A percentile compares a stretch with the other conserved stretches of the same genome.
These are phyloP conservation scores for Lacerta viridis DNA, from an alignment of 2,797 vertebrate genomes.

Conservation along the genomic window DNA sequence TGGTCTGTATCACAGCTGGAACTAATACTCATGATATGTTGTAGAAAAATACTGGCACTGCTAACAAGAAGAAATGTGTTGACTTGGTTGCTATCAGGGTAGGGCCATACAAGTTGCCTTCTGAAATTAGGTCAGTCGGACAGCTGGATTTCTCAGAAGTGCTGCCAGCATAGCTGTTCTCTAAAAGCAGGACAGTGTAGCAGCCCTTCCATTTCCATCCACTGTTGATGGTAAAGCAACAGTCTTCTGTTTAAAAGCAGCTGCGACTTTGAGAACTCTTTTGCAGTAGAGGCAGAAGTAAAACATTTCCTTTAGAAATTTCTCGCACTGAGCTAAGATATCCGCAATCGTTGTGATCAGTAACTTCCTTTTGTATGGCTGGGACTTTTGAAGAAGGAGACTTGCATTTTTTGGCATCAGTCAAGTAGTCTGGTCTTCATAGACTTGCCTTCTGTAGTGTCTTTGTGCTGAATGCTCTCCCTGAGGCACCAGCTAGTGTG, in stretches of 20 bases:
- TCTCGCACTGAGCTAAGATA: background rate
- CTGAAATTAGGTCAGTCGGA: background rate
- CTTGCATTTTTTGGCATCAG: constrained; percentile 59
- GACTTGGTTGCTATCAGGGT: background rate
- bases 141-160: background rate
- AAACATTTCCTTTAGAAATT: background rate
- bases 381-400: constrained; percentile 52
- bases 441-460: constrained; percentile 60
- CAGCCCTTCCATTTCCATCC: background rate
- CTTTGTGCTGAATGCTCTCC: constrained; percentile 74
- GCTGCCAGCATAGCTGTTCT: constrained; percentile 1
- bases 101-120: background rate
- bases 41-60: background rate
- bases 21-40: background rate
- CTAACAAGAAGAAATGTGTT: background rate
- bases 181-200: background rate
- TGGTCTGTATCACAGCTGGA: background rate
- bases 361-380: constrained; percentile 56
- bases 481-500: constrained; percentile 64
- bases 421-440: constrained; percentile 64
- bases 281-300: background rate
- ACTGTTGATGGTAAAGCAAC: background rate
- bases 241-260: background rate
- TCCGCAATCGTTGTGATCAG: constrained; percentile 51
- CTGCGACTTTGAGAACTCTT: background rate